A percentile compares a stretch with the other conserved stretches of the same genome.
Conservation (phyloP, 2,888 invertebrate genomes). For the Synergus umbraculus region DNA sequence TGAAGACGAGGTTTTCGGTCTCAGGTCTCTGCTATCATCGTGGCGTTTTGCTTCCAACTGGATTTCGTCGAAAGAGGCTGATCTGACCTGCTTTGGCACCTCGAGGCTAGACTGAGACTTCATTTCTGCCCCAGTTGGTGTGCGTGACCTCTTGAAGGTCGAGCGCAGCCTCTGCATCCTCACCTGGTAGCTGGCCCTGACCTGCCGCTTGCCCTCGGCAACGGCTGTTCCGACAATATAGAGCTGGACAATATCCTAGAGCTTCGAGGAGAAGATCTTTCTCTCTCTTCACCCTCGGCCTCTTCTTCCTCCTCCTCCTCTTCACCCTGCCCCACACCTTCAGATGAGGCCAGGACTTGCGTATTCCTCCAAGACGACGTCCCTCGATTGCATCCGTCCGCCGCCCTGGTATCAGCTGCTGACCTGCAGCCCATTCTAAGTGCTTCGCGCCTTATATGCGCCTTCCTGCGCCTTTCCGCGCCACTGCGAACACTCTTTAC, state of each 20-base stretch:
- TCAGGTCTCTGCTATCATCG: conserved; percentile 48
- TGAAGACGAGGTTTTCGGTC: conserved; percentile 61
- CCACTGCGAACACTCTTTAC: conserved; percentile 28
- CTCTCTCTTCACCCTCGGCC: conserved; percentile 48
- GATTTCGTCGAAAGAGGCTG: conserved; percentile 94
- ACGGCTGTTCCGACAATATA: conserved; percentile 10
- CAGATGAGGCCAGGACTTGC: conserved; percentile 56
- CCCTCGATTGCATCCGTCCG: conserved; percentile 64
- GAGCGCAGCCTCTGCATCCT: conserved; percentile 89
- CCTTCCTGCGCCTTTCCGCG: conserved; percentile 41
- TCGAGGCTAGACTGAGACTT: conserved; percentile 94
- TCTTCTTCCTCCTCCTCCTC: conserved; percentile 46
- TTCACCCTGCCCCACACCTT: conserved; percentile 42
- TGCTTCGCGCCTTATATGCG: conserved; percentile 50
- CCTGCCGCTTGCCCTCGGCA: conserved; percentile 14
- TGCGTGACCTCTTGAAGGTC: conserved; percentile 92
- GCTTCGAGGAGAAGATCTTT: neutral
- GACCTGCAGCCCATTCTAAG: conserved; percentile 72
- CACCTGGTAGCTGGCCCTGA: conserved; percentile 74
- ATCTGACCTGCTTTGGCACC: conserved; percentile 93
- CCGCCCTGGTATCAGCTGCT: conserved; percentile 65
- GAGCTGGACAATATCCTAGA: neutral
- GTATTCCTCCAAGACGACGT: conserved; percentile 56
- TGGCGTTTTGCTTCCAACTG: conserved; percentile 76
- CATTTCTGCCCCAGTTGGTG: conserved; percentile 94